Evolutionary conservation across 2,113 vertebrate genomes (phyloP).

Genomic region (Tamias sibiricus): DNA sequence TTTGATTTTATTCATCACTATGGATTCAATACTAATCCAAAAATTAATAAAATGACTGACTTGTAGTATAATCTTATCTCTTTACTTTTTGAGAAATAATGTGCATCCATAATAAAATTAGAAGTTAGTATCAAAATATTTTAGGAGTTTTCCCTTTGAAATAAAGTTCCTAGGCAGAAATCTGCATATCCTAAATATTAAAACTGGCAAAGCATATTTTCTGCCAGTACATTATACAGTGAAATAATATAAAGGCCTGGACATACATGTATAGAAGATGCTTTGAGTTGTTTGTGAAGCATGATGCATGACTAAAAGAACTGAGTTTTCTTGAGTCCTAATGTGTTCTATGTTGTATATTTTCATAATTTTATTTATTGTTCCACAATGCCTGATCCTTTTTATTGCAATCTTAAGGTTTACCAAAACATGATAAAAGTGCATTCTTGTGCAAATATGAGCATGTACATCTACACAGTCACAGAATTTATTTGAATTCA

Average conservation of each 20-base stretch:
- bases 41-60: not conserved
- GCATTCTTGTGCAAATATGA: not conserved
- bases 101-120: not conserved
- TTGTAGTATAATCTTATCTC: not conserved
- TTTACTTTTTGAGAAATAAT: not conserved
- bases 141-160: not conserved
- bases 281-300: not conserved
- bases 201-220: not conserved
- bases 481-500: not conserved
- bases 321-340: not conserved
- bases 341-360: not conserved
- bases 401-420: not conserved
- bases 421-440: not conserved
- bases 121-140: not conserved
- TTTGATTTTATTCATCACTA: not conserved
- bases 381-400: not conserved
- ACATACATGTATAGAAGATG: not conserved
- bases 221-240: not conserved
- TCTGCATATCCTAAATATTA: not conserved
- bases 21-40: not conserved
- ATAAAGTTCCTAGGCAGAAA: not conserved
- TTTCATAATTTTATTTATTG: slow-evolving; percentile 4
- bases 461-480: not conserved
- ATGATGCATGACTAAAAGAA: not conserved
- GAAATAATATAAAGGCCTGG: not conserved